A percentile compares a stretch with the other conserved stretches of the same genome.
Evolutionary conservation across 1,140 invertebrate genomes (phyloP).

Genomic region (Microplitis mediator): DNA sequence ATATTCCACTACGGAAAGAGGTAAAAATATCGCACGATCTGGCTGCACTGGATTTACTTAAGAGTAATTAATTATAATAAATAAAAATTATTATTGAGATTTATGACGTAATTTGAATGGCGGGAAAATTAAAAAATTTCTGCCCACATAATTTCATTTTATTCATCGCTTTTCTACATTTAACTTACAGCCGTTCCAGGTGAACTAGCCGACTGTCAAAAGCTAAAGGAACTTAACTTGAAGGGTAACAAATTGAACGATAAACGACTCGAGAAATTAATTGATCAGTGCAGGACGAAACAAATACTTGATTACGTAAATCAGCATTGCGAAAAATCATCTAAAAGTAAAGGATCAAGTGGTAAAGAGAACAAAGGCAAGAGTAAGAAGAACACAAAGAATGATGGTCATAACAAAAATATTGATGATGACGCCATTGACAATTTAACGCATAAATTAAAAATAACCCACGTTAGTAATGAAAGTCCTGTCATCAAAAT

Average conservation of each 20-base stretch:
- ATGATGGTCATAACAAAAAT: constrained; percentile 38
- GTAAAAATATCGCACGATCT: no score
- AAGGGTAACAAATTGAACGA: constrained; percentile 77
- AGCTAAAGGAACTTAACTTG: constrained; percentile 65
- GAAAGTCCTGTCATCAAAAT: constrained; percentile 64
- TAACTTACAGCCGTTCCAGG: constrained; percentile 40
- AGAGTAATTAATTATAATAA: no score
- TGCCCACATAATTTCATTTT: no score
- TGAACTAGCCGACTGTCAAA: constrained; percentile 49
- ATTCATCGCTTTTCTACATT: constrained; percentile 1
- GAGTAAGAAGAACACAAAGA: constrained; percentile 60
- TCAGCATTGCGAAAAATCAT: constrained; percentile 65
- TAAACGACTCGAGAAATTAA: constrained; percentile 73
- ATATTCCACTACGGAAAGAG: no score
- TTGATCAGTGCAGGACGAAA: constrained; percentile 73
- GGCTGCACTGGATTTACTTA: no score
- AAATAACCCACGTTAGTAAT: constrained; percentile 64
- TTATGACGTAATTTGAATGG: no score
- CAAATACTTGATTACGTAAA: constrained; percentile 74
- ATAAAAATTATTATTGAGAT: no score
- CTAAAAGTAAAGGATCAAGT: constrained; percentile 40
- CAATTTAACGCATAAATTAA: constrained; percentile 37
- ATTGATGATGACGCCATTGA: constrained; percentile 49
- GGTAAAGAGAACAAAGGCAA: constrained; percentile 54
- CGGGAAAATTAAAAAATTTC: no score